Base-by-base conservation (phyloP, 2,888 invertebrate genomes). In the Xanthorhoe spadicearia region DNA sequence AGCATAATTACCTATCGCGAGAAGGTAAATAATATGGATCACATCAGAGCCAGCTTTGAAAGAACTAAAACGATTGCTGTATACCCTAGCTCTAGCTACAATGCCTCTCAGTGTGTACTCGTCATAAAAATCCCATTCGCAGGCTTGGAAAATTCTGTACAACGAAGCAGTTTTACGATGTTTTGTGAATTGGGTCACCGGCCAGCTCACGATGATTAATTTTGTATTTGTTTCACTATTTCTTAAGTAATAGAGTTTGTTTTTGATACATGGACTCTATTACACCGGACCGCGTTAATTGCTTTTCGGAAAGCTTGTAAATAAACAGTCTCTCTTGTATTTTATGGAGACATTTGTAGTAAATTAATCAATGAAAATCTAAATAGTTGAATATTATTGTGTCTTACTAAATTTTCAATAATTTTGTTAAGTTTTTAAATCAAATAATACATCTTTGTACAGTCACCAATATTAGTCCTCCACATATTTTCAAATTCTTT, bases 71-170 rank as follows among this genome's bases (percentile, higher is more conserved):
- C 0, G 0, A 13, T 2, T 2, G 38, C 13, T 43, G 13, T 32
- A 32, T 6, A 7, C 32, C 38, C 38, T 38, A 43, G 58, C 58
- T 43, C 17, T 52, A 23, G 38, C 10, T 55, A 50, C 43, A 43
- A 18, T 43, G 28, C 32, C 46, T 63, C 62, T 46, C 5, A 51
- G 28, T 70, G 71, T 65, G 23, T 23, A 23, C 71, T 70, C 64
- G 71, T 73, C 70, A 78, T 82, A 82, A 82, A 81, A 82, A 68
- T 73, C 68, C 71, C 69, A 76, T 79, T 81, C 70, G 73, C 71
- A 72, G 69, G 68, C 73, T 76, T 50, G 74, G 71, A 68, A 78
- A 77, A 78, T 77, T 79, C 76, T 69, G 72, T 64, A 72, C 71
- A 63, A 63, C 70, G 66, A 70, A 69, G 66, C 68, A 77, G 74